Evolutionary conservation across 92 coral and sea anemone species (phyloP), one percentile per base, ranked within the genome.

Genomic region (Virgularia gustaviana): DNA sequence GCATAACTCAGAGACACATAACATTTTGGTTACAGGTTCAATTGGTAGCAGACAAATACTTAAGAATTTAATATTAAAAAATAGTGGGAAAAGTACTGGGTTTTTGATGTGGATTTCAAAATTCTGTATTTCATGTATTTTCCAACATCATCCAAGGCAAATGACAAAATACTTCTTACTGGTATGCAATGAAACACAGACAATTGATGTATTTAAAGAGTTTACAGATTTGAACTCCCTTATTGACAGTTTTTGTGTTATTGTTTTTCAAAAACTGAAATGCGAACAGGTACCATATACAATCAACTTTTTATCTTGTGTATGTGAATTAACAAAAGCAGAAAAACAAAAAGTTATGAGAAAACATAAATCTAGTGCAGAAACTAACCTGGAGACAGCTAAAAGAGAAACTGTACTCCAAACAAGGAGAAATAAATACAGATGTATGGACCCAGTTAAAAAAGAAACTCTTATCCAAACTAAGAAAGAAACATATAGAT

Each of bases 331-430:
- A 49, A 71, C 78, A 71, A 76, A 71, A 55, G 77, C 65, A 49
- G 86, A 77, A 66, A 82, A 73, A 45, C 72, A 81, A 54, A 59
- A 83, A 52, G 57, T 76, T 38, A 78, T 56, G 54, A 49, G 81
- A 33, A 81, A 81, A 67, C 83, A 81, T 42, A 64, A 47, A 38
- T 80, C 80, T 38, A 72, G 63, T 55, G 61, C 51, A 66, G 23
- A 76, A 71, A 82, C 58, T 23, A 49, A 28, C 58, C 58, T 74
- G 81, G 75, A 57, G 13, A 37, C 65, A 30, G 35, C 18, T 22
- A 31, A 31, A 28, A 57, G 35, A 42, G 3, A 57, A 57, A 24
- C 23, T 28, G 38, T 57, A 3, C 3, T 2, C 35, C 6, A 57
- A 57, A 4, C 1, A 30, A 2, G 2, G 23, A 2, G 2, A 9